Conservation (phyloP, 1,140 invertebrate species). For the Chionoecetes opilio region DNA sequence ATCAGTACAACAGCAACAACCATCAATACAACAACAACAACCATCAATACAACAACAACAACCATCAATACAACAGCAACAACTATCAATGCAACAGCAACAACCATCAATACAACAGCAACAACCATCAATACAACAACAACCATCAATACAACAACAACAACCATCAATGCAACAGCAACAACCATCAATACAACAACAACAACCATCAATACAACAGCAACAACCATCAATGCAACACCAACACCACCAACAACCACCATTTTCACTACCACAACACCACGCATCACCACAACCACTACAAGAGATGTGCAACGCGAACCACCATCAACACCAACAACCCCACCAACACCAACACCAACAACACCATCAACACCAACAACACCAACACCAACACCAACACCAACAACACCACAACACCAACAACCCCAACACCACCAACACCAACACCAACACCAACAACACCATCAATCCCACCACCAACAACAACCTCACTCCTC, state of each 20-base stretch:
- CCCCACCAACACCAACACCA: background rate
- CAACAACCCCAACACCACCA: background rate
- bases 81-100: background rate
- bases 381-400: background rate
- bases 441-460: no score
- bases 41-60: no score
- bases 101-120: background rate
- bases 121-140: no score
- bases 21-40: no score
- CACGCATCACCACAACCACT: no score
- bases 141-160: background rate
- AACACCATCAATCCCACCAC: background rate
- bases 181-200: no score
- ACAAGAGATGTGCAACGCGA: background rate
- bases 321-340: background rate
- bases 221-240: no score
- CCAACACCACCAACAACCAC: no score
- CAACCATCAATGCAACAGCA: background rate
- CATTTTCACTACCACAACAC: no score
- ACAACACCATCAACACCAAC: background rate
- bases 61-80: no score
- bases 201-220: background rate
- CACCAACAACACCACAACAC: background rate
- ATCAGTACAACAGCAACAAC: background rate
- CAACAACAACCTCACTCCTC: background rate